Conservation (phyloP, 1,140 invertebrate genomes). For the Panagrolaimus sp. region DNA sequence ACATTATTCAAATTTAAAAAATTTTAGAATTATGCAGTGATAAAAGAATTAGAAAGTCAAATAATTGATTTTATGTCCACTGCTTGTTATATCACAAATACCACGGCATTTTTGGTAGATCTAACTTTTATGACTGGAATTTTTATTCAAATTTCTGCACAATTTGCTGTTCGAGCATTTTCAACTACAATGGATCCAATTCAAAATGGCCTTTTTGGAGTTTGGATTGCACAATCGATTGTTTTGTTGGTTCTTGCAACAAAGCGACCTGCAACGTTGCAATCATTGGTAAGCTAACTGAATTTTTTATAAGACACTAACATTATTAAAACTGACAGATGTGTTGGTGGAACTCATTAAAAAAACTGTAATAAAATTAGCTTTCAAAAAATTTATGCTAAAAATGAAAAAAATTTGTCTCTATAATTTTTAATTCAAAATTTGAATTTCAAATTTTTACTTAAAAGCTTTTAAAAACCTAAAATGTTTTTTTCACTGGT, state of each 20-base stretch:
- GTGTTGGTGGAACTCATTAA: too few relatives aligned
- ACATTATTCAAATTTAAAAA: neutral
- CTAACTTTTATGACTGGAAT: slow-evolving; percentile 4
- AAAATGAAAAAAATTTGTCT: too few relatives aligned
- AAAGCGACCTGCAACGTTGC: neutral
- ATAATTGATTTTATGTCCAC: neutral
- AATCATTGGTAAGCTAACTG: neutral
- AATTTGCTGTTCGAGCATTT: neutral
- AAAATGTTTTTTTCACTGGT: too few relatives aligned
- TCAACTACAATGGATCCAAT: neutral
- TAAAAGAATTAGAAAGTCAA: slow-evolving; percentile 1
- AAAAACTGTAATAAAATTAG: too few relatives aligned
- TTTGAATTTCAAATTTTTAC: too few relatives aligned
- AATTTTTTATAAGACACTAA: neutral
- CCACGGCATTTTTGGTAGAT: neutral
- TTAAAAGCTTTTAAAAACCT: too few relatives aligned
- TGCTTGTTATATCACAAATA: neutral
- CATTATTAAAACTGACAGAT: neutral
- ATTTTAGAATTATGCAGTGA: neutral
- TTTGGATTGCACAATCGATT: slow-evolving; percentile 1
- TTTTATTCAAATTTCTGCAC: neutral
- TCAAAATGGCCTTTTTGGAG: neutral
- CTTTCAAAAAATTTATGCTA: too few relatives aligned
- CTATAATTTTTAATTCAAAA: too few relatives aligned
- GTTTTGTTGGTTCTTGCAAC: neutral